Base-by-base conservation (phyloP, 2,888 invertebrate species). In the Habroteleia sp. region DNA sequence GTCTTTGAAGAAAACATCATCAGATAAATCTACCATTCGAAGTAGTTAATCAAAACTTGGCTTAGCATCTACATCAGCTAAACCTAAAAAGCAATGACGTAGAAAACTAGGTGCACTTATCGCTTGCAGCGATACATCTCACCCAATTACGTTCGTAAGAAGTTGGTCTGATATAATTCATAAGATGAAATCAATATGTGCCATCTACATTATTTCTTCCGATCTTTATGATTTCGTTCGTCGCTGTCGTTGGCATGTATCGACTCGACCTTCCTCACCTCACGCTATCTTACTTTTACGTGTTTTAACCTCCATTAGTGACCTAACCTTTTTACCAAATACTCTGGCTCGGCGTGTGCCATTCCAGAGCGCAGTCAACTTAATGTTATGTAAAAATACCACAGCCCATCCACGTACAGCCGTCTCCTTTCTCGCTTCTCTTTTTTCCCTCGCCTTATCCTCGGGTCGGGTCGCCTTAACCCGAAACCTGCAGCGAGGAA, bases 271-370 rank as follows among this genome's bases (percentile, higher is more conserved):
- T 17, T n/a, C 10, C 14, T 35, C 42, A 8, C 4, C 2, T 68
- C 78, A 73, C 41, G 68, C 42, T 60, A 46, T 46, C 60, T 72
- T 42, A 50, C 65, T 71, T 54, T 25, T 71, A 62, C 77, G 80
- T 82, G 82, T 85, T 85, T 86, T 85, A 85, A 84, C 84, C 84
- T 81, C 85, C 84, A 85, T 85, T 85, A 84, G 85, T 82, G 83
- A 76, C 77, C 77, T 60, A 77, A 76, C 65, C 72, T 63, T 52
- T 42, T 63, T 50, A 65, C 73, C 42, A 41, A 65, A 48, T 31
- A 48, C 52, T 54, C 68, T 62, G 33, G 41, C 60, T 66, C 63
- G 37, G 23, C 25, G 50, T 33, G 60, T 42, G 50, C 62, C 63
- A 46, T 60, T 60, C 27, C 17, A 14, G 56, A 41, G 63, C 76